phyloP scores from a whole-genome alignment of 2,797 vertebrate genomes.

The Sphenopsis melanotis region DNA sequence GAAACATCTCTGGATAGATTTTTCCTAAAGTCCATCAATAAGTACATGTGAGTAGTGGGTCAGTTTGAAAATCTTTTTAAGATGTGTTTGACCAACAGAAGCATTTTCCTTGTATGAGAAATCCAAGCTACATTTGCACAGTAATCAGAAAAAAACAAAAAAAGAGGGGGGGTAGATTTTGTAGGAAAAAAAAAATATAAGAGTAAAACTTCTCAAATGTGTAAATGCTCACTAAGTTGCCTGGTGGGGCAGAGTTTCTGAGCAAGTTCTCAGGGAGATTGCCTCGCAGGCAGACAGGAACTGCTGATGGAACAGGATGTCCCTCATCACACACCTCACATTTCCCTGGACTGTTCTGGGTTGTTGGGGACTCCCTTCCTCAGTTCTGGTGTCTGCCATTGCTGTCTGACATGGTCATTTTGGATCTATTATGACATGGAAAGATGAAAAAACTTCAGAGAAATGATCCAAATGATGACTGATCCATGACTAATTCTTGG shows the following conservation, averaged over 20 bases:
- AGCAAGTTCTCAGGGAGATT: not conserved
- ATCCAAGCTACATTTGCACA: not conserved
- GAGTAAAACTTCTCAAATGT: not conserved
- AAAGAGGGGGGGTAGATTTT: not conserved
- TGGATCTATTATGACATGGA: not conserved
- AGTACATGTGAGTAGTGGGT: not conserved
- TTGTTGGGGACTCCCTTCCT: not conserved
- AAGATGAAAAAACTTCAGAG: not conserved
- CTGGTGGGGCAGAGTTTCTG: not conserved
- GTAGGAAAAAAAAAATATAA: not conserved
- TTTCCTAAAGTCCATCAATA: not conserved
- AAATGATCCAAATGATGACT: not conserved
- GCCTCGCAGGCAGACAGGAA: not conserved
- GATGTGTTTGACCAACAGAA: not conserved
- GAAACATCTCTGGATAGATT: not conserved
- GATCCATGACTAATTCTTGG: not conserved
- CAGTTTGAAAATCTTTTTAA: not conserved
- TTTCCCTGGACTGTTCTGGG: not conserved
- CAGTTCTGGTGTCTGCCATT: not conserved
- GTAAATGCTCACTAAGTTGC: accelerated
- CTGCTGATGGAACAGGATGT: not conserved
- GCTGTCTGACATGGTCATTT: not conserved
- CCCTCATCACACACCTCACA: accelerated
- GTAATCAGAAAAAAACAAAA: not conserved
- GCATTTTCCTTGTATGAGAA: not conserved